Evolutionary conservation across 2,888 invertebrate species (phyloP), one percentile per base, ranked within the genome.

Genomic region (Andrena minutula): DNA sequence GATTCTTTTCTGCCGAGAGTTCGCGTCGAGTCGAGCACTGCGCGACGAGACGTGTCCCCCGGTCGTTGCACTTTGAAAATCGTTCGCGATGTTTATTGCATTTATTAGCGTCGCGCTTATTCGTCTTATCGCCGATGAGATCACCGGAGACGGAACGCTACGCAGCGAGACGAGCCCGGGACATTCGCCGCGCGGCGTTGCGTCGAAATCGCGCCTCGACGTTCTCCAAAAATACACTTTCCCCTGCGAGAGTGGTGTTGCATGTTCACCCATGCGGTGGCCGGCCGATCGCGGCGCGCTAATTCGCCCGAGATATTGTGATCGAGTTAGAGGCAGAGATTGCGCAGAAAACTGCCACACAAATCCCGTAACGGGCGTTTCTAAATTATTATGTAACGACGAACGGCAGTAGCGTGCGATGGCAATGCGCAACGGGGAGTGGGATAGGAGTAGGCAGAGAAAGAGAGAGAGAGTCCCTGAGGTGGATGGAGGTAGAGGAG

Each of bases 341-440:
- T 49, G 69, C 20, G 53, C 71, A 35, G 61, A 26, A 70, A 78
- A 75, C 41, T 41, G 41, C 41, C 41, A 12, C 0, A 12, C 47
- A 70, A 70, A 77, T 71, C 53, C 69, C 26, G 53, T 68, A 32
- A 56, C 70, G 47, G 69, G 20, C 51, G 66, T 80, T 75, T 84
- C 75, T 76, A 56, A 71, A 84, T 80, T 84, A 84, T 88, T 88
- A 83, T 79, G 78, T 87, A 88, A 89, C 72, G 41, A 5, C 41
- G 12, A 73, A 76, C 64, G 68, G 79, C 72, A 73, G 65, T 74
- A 66, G 79, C 80, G 81, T 76, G 78, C 77, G 65, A 85, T 47
- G 63, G 65, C 47, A 8, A 23, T 23, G 49, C 61, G 26, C 20
- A 64, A 64, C 53, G 23, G 35, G 53, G 16, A 1, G 61, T 16